Base-by-base conservation (phyloP, 2,888 invertebrate genomes). In the Caenorhabditis macrosperma region DNA sequence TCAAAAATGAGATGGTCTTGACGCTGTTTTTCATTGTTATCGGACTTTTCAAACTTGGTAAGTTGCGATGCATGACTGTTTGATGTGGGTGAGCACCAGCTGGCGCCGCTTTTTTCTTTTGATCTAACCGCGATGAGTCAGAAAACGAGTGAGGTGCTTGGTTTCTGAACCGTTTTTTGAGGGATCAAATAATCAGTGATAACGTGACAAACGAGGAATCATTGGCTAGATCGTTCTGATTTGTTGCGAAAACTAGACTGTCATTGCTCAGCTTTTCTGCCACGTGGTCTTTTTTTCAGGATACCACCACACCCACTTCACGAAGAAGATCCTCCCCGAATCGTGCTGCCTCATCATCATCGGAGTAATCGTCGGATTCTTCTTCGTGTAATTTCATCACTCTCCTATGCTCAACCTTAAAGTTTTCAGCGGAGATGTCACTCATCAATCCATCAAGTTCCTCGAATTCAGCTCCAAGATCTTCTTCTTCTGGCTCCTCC, bases 401-500 rank as follows among this genome's bases (percentile, higher is more conserved):
- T 22, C 10, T 33, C 26, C 15, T n/a, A 12, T 15, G 5, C 52
- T n/a, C 17, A 15, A n/a, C 7, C 12, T 7, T 68, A 12, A 9
- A n/a, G 55, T 38, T 77, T 79, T 69, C 78, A 85, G 85, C 9
- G 81, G 81, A 1, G 85, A 85, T 50, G 46, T 61, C 4, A 82
- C 85, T 30, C 85, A 85, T 38, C 81, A 77, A 48, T 82, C 83
- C 0, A 85, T 89, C 59, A 81, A 84, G 26, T 89, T 90, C 60
- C 82, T 90, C 33, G 88, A 91, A 48, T 92, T 91, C 88, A 91
- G 90, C 78, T 91, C 91, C 41, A 89, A 91, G 71, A 88, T 91
- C 10, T 93, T 93, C 88, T 93, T 93, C 88, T 91, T 92, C 76
- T 91, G 91, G 74, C 91, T 93, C 0, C 91, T 93, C 26, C 93